Evolutionary conservation across 1,140 invertebrate genomes (phyloP), one percentile per base, ranked within the genome.

Genomic region (Acromyrmex charruanus): DNA sequence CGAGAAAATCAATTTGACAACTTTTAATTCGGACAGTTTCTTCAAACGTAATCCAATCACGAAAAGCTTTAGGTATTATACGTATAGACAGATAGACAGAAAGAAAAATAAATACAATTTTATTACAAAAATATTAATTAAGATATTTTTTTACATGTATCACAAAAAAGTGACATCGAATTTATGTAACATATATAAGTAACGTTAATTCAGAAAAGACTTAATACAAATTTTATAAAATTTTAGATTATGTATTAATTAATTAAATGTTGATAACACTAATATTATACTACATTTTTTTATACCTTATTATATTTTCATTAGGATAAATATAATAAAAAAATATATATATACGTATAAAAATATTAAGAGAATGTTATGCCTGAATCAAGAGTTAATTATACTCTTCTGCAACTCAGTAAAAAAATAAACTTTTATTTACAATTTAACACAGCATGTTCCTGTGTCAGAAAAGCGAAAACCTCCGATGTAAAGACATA

Each of bases 1-100:
- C 12, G 63, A 49, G 55, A 51, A 82, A 82, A 74, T 75, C 69
- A 75, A 63, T 63, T 75, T 59, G 28, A 63, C n/a, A 49, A 74
- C 31, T 31, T 39, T 39, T 39, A 49, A 5, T 28, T 66, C 21
- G 44, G 25, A 72, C n/a, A 51, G 69, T 25, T 39, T 6, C 16
- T 59, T 55, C 10, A 2, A 61, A 75, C 44, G 65, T 82, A 44
- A 49, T 63, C 6, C 21, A 31, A 74, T 82, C 35, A 28, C 6
- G 35, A 51, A 59, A 31, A 44, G 21, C 21, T 80, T 68, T 31
- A 35, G 31, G 5, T 49, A 35, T 61, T 61, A 12, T 44, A 44
- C 39, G 39, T 44, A 44, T 44, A 44, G 21, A 61, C 14, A 66
- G 31, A 35, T 39, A 71, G n/a, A 53, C 35, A 66, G 12, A 77